These are phyloP conservation scores for Fragum fragum DNA, from an alignment of 2,888 invertebrate genomes.

Conservation along the genomic window DNA sequence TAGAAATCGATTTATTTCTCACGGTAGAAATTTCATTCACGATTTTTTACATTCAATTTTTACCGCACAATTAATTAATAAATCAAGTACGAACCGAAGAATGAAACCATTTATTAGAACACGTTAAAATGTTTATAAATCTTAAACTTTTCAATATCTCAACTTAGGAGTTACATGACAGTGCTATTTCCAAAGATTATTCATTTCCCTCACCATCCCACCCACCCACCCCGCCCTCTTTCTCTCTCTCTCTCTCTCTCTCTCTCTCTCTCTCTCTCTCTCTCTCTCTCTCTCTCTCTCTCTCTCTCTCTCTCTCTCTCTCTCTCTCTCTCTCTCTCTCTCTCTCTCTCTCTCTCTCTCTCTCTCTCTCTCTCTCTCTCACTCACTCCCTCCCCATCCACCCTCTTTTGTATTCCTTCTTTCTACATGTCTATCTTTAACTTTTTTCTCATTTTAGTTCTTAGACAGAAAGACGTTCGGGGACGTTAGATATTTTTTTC, in stretches of 20 bases:
- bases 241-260: conserved; percentile 34
- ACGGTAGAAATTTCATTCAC: neutral
- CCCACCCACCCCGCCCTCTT: neutral
- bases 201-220: no score
- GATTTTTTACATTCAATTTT: neutral
- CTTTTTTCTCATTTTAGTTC: no score
- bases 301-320: conserved; percentile 32
- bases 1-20: no score
- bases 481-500: no score
- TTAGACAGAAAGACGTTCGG: no score
- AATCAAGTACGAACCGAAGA: neutral
- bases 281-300: conserved; percentile 29
- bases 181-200: neutral
- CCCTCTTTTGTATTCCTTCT: neutral
- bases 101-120: neutral
- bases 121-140: neutral
- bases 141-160: neutral
- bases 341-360: conserved; percentile 45
- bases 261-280: conserved; percentile 37
- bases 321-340: conserved; percentile 40
- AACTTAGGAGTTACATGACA: neutral
- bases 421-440: no score
- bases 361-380: conserved; percentile 43
- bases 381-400: conserved; percentile 29
- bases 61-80: neutral